A percentile compares a stretch with the other conserved stretches of the same genome.
Evolutionary conservation across 2,797 vertebrate species (phyloP).

Genomic region (Decapterus maruadsi): DNA sequence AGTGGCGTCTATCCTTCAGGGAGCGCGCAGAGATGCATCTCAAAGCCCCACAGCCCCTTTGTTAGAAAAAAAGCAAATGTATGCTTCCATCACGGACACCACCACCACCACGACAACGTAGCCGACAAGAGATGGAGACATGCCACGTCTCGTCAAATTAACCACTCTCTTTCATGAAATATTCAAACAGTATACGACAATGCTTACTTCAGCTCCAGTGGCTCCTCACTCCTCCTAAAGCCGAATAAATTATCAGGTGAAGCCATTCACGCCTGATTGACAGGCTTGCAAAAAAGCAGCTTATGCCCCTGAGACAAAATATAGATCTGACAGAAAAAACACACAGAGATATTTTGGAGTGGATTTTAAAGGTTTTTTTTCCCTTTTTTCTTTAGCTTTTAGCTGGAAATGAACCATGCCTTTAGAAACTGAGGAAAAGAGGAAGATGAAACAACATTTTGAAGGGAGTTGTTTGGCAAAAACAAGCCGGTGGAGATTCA

Average conservation of each 20-base stretch:
- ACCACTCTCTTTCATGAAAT: slow-evolving; percentile 57
- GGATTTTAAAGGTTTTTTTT: slow-evolving; percentile 38
- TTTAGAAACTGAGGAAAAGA: slow-evolving; percentile 50
- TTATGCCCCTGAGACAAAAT: slow-evolving; percentile 24
- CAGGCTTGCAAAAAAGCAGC: slow-evolving; percentile 19
- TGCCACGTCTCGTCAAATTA: slow-evolving; percentile 36
- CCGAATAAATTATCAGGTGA: slow-evolving; percentile 65
- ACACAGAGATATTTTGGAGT: slow-evolving; percentile 25
- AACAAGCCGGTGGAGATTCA: slow-evolving; percentile 36
- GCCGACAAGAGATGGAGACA: slow-evolving; percentile 35
- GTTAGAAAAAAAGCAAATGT: slow-evolving; percentile 5
- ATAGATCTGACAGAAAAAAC: slow-evolving; percentile 41
- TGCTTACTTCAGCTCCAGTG: slow-evolving; percentile 56
- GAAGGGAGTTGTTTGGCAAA: slow-evolving; percentile 49
- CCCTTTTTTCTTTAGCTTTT: slow-evolving; percentile 17
- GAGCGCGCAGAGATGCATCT: neutral
- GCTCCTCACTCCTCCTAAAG: slow-evolving; percentile 24
- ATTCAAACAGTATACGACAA: slow-evolving; percentile 62
- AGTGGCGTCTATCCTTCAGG: slow-evolving; percentile 6
- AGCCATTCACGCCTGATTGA: slow-evolving; percentile 41
- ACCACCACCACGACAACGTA: too few species aligned
- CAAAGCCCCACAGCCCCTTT: neutral
- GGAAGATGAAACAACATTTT: slow-evolving; percentile 64
- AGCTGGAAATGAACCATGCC: slow-evolving; percentile 45
- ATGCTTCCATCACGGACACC: neutral